Evolutionary conservation across 2,888 invertebrate species (phyloP).

Genomic region (Microctonus aethiopoides): DNA sequence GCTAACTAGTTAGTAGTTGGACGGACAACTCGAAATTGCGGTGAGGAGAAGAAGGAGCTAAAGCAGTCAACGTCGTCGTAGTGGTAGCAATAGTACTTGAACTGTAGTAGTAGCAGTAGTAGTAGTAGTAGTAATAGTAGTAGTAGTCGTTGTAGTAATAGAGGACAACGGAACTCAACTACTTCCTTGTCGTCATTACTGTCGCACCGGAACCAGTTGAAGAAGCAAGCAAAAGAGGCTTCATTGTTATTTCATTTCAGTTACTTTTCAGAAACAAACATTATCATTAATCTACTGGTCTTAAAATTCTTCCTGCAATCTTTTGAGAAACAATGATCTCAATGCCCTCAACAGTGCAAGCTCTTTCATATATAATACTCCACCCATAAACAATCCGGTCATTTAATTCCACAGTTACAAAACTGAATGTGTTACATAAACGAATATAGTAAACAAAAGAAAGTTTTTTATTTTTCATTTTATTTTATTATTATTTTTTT

Average conservation of each 20-base stretch:
- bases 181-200: background rate
- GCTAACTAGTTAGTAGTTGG: constrained; percentile 59
- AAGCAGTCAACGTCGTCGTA: background rate
- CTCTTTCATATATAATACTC: no score
- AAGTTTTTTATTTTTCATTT: no score
- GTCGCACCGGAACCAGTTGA: background rate
- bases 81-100: background rate
- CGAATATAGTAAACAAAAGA: no score
- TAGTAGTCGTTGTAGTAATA: background rate
- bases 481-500: no score
- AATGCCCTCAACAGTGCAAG: no score
- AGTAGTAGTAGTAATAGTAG: background rate
- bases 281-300: background rate
- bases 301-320: background rate
- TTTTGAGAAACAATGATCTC: background rate
- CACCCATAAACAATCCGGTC: background rate
- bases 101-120: background rate
- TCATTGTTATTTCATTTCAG: background rate
- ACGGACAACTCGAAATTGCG: constrained; percentile 59
- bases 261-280: background rate
- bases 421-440: no score
- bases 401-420: no score
- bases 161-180: background rate
- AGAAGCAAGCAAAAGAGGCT: background rate
- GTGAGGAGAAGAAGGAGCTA: constrained; percentile 37